Conservation (phyloP, 2,113 vertebrate genomes). For the Origma solitaria region DNA sequence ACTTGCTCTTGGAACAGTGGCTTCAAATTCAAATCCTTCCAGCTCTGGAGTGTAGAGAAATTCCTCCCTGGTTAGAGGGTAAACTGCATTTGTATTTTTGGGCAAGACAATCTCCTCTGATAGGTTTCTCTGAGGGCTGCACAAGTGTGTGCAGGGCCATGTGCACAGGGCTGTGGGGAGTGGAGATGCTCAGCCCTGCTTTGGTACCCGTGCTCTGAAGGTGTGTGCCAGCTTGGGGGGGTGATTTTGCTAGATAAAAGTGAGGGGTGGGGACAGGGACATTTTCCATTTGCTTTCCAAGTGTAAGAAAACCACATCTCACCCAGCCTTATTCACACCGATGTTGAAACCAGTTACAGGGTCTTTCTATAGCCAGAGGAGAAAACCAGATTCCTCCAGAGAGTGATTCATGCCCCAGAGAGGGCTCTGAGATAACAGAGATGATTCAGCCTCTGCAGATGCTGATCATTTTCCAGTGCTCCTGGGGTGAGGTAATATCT, state of each 20-base stretch:
- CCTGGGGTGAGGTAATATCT: background rate
- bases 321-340: background rate
- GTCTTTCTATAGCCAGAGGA: background rate
- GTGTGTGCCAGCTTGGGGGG: background rate
- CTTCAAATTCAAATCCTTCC: background rate
- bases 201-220: background rate
- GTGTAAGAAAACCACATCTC: background rate
- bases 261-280: background rate
- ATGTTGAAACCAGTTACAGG: background rate
- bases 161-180: background rate
- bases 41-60: background rate
- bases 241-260: background rate
- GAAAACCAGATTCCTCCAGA: background rate
- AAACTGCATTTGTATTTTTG: background rate
- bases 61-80: background rate
- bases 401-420: background rate
- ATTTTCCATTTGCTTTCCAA: background rate
- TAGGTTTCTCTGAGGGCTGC: background rate
- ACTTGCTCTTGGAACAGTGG: background rate
- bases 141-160: background rate
- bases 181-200: background rate
- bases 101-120: background rate
- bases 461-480: conserved; percentile 1
- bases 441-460: conserved; percentile 16
- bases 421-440: background rate